Evolutionary conservation across 1,140 invertebrate species (phyloP).

Genomic region (Ditylenchus dipsaci): DNA sequence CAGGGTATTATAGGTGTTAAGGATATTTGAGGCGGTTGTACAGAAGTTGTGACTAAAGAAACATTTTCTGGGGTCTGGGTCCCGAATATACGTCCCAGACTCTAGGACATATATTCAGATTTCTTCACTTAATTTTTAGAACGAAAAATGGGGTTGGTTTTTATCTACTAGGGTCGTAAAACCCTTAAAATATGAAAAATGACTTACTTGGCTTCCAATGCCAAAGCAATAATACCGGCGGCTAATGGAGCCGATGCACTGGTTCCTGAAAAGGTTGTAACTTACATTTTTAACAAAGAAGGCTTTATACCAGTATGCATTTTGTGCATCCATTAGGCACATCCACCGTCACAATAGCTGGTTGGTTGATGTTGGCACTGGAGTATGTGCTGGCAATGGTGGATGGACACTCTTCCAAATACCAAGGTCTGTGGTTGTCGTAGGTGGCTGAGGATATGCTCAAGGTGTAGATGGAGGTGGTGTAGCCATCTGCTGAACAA

Average conservation of each 20-base stretch:
- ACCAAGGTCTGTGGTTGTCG: conserved; percentile 89
- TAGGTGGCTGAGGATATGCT: conserved; percentile 88
- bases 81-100: too few relatives aligned
- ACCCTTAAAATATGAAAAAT: conserved; percentile 1
- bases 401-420: conserved; percentile 92
- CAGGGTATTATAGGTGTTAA: too few relatives aligned
- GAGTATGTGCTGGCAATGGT: conserved; percentile 92
- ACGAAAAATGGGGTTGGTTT: too few relatives aligned
- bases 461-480: conserved; percentile 94
- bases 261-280: conserved; percentile 62
- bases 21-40: too few relatives aligned
- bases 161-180: too few relatives aligned
- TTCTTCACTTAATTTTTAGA: too few relatives aligned
- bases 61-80: too few relatives aligned
- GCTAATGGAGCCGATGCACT: conserved; percentile 65
- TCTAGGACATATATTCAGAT: too few relatives aligned
- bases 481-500: conserved; percentile 98
- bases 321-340: conserved; percentile 58
- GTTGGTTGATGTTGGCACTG: conserved; percentile 76
- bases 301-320: conserved; percentile 47
- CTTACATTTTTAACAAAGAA: too few relatives aligned
- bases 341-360: conserved; percentile 76
- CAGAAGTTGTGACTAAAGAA: too few relatives aligned
- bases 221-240: conserved; percentile 64
- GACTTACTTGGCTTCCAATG: conserved; percentile 64